A percentile compares a stretch with the other conserved stretches of the same genome.
These are phyloP conservation scores for Protula sp. DNA, from an alignment of 2,888 invertebrate species.

Conservation along the genomic window DNA sequence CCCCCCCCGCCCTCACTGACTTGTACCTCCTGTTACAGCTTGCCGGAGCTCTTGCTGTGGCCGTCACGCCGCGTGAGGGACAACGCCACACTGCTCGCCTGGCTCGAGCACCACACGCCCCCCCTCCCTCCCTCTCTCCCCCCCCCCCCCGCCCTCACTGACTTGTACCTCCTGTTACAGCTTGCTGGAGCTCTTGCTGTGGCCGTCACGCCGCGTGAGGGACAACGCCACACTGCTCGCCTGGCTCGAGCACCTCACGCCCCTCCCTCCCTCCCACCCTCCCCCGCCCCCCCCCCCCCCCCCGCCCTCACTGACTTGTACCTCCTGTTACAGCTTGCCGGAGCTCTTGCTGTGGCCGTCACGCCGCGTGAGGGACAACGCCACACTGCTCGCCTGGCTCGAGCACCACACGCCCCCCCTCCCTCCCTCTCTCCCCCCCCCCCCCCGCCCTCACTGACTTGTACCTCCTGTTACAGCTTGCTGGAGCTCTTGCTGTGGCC, in stretches of 20 bases:
- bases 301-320: no score
- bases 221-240: conserved; percentile 44
- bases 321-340: conserved; percentile 49
- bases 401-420: conserved; percentile 41
- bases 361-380: conserved; percentile 41
- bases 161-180: no score
- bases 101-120: conserved; percentile 46
- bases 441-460: no score
- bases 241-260: conserved; percentile 46
- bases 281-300: no score
- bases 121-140: no score
- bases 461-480: no score
- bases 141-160: no score
- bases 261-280: no score
- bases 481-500: conserved; percentile 54
- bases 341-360: conserved; percentile 53
- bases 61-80: conserved; percentile 41
- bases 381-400: conserved; percentile 45
- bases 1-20: no score
- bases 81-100: conserved; percentile 42
- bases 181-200: conserved; percentile 52
- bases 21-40: no score
- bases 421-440: conserved; percentile 43
- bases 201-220: conserved; percentile 41
- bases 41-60: conserved; percentile 54